A percentile compares a stretch with the other conserved stretches of the same genome.
Conservation (phyloP, 1,140 invertebrate species). For the Conopomorpha cramerella region DNA sequence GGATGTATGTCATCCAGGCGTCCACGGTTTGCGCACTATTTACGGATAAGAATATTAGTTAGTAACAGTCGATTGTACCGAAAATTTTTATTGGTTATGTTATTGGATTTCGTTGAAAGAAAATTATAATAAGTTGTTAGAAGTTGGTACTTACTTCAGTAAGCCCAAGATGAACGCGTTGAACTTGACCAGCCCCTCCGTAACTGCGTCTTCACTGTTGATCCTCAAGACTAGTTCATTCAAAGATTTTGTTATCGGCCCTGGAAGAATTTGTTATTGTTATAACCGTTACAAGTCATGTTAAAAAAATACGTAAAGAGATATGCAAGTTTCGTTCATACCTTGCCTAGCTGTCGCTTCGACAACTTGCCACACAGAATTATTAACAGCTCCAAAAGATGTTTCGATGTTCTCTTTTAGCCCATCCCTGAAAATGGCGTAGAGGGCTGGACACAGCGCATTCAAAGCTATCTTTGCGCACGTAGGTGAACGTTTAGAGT, state of each 20-base stretch:
- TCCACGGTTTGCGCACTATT: slow-evolving; percentile 78
- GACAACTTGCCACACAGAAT: slow-evolving; percentile 88
- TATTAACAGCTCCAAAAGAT: slow-evolving; percentile 82
- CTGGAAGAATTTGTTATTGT: slow-evolving; percentile 49
- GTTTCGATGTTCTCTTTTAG: slow-evolving; percentile 80
- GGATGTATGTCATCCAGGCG: slow-evolving; percentile 83
- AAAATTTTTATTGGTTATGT: background rate
- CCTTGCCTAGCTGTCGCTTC: slow-evolving; percentile 88
- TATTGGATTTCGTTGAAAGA: background rate
- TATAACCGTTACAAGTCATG: no score
- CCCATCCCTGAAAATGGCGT: slow-evolving; percentile 81
- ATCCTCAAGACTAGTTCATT: slow-evolving; percentile 85
- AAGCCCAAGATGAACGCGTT: slow-evolving; percentile 89
- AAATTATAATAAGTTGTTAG: background rate
- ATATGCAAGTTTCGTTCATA: slow-evolving; percentile 14
- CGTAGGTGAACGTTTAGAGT: slow-evolving; percentile 62
- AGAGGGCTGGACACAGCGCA: slow-evolving; percentile 81
- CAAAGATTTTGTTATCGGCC: slow-evolving; percentile 81
- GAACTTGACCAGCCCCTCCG: slow-evolving; percentile 85
- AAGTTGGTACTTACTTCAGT: slow-evolving; percentile 80
- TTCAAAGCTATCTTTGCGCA: slow-evolving; percentile 74
- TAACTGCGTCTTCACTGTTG: slow-evolving; percentile 81
- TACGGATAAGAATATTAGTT: no score
- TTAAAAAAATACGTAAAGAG: no score
- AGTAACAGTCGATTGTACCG: no score